A percentile compares a stretch with the other conserved stretches of the same genome.
phyloP scores from a whole-genome alignment of 2,797 vertebrate genomes.

The Botia kubotai region DNA sequence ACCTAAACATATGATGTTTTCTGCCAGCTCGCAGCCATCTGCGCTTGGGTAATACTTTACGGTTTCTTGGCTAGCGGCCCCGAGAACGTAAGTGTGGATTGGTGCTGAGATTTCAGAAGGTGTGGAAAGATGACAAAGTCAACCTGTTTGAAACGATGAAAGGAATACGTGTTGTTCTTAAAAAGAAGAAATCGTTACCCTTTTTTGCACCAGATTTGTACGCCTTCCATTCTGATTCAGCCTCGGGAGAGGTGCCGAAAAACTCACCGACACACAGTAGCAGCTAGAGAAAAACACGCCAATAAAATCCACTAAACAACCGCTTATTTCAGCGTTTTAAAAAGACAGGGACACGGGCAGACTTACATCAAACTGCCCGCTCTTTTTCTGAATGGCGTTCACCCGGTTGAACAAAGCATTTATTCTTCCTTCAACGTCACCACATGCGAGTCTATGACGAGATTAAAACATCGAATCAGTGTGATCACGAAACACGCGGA shows the following conservation, averaged over 20 bases:
- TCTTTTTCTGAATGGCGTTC: slow-evolving; percentile 88
- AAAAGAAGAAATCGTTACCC: slow-evolving; percentile 29
- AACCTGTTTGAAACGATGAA: background rate
- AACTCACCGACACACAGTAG: slow-evolving; percentile 94
- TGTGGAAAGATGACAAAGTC: background rate
- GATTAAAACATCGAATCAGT: background rate
- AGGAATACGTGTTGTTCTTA: background rate
- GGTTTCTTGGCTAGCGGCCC: slow-evolving; percentile 85
- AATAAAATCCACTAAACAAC: background rate
- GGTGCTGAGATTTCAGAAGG: slow-evolving; percentile 38
- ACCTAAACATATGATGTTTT: slow-evolving; percentile 94
- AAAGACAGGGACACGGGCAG: background rate
- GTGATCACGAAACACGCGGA: slow-evolving; percentile 16
- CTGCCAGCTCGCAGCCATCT: slow-evolving; percentile 83
- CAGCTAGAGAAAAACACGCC: slow-evolving; percentile 77
- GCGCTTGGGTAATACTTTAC: slow-evolving; percentile 76
- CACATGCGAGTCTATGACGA: slow-evolving; percentile 85
- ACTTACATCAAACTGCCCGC: slow-evolving; percentile 92
- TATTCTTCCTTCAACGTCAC: slow-evolving; percentile 89
- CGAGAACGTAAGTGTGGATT: slow-evolving; percentile 85
- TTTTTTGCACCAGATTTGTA: slow-evolving; percentile 88
- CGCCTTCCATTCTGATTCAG: slow-evolving; percentile 86
- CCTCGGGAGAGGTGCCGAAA: slow-evolving; percentile 81
- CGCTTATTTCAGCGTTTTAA: background rate
- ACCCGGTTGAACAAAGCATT: slow-evolving; percentile 86